A percentile compares a stretch with the other conserved stretches of the same genome.
phyloP scores from a whole-genome alignment of 2,797 vertebrate genomes.

The Australoheros facetus region DNA sequence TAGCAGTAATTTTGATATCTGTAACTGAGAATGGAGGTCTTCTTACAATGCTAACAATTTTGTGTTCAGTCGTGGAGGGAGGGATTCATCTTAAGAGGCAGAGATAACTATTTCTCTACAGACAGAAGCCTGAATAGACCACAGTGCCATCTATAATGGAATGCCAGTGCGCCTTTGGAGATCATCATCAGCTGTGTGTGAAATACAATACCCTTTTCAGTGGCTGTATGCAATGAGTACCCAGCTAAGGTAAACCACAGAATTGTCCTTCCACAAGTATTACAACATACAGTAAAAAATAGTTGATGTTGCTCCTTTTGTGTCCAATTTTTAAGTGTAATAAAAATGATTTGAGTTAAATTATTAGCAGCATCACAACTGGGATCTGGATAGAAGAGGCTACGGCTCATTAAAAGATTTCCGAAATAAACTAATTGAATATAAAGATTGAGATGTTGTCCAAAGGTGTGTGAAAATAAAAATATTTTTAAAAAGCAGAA shows the following conservation, averaged over 20 bases:
- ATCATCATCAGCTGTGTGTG: constrained; percentile 9
- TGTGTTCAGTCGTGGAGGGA: constrained; percentile 4
- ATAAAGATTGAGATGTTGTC: neutral
- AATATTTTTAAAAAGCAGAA: neutral
- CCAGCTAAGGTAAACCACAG: neutral
- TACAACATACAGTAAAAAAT: neutral
- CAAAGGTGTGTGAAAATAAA: neutral
- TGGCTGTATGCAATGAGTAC: neutral
- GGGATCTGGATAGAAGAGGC: neutral
- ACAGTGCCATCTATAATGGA: neutral
- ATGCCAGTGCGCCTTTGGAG: neutral
- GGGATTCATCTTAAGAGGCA: constrained; percentile 10
- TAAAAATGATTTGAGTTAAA: neutral
- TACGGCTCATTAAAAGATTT: neutral
- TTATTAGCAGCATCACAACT: neutral
- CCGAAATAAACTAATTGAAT: neutral
- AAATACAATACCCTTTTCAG: constrained; percentile 1
- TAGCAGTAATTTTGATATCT: neutral
- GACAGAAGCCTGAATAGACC: constrained; percentile 19
- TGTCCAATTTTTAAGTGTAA: neutral
- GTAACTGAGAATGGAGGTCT: neutral
- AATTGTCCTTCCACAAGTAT: neutral
- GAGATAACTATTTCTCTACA: constrained; percentile 8
- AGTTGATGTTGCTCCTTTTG: neutral
- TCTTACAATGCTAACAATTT: neutral